Evolutionary conservation across 2,888 invertebrate species (phyloP).

Genomic region (Chymomyza procnemis): DNA sequence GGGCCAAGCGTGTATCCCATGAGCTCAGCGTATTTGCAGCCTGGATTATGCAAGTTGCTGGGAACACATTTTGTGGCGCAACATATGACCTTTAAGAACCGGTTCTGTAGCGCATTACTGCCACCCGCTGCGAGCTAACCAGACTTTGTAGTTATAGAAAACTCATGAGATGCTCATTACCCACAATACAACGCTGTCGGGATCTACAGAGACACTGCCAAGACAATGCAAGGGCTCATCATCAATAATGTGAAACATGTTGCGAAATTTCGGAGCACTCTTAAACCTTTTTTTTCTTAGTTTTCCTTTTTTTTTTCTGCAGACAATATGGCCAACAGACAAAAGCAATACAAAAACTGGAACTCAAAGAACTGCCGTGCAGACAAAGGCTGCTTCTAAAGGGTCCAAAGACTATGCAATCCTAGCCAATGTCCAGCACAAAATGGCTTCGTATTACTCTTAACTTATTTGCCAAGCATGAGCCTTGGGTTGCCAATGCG

Average conservation of each 20-base stretch:
- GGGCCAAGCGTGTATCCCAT: constrained; percentile 36
- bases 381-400: constrained; percentile 40
- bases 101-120: not conserved
- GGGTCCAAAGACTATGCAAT: not conserved
- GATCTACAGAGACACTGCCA: not conserved
- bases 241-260: constrained; percentile 71
- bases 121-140: constrained; percentile 39
- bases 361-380: constrained; percentile 19
- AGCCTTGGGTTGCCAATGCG: constrained; percentile 14
- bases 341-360: constrained; percentile 54
- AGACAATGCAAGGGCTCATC: constrained; percentile 35
- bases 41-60: constrained; percentile 46
- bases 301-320: constrained; percentile 9
- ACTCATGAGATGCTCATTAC: constrained; percentile 55
- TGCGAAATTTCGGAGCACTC: constrained; percentile 64
- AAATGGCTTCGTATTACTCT: constrained; percentile 55
- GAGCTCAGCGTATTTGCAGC: not conserved
- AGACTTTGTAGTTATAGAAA: constrained; percentile 38
- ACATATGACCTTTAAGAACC: constrained; percentile 36
- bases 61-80: constrained; percentile 1
- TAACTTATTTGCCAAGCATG: constrained; percentile 10
- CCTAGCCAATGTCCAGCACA: constrained; percentile 31
- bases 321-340: constrained; percentile 62
- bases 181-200: not conserved
- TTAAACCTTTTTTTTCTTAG: constrained; percentile 51